Base-by-base conservation (phyloP, 2,113 vertebrate species). In the Mormyrus lacerda region DNA sequence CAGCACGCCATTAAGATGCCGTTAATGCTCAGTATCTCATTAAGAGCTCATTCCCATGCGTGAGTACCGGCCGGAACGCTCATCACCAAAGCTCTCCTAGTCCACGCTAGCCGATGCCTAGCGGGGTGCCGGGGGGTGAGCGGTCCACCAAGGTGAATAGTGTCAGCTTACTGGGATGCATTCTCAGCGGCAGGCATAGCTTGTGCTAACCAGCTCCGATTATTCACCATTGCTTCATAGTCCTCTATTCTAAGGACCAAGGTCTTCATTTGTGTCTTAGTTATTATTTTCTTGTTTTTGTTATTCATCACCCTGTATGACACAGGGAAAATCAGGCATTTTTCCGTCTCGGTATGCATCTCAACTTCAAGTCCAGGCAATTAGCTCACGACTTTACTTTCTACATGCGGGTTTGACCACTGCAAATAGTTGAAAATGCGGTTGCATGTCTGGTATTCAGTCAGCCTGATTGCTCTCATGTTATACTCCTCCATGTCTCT, bases 21-120 rank as follows among this genome's bases (percentile, higher is more conserved):
- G 4, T 91, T 91, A 88, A 90, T 90, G 89, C 91, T 91, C 91
- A 91, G 90, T 84, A 89, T 91, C 44, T 92, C 85, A 51, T 93
- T 65, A 89, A 87, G 47, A 88, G 24, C 90, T 39, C 65, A 45
- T 91, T 84, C 87, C 89, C 73, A 90, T 88, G 69, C 31, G 86
- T 19, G 19, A n/a, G 82, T 76, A n/a, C 27, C 39, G 19, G 48
- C 65, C 31, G 3, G 13, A 39, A 51, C 2, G 48, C 73, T 89
- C 44, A 35, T 21, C 47, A 3, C 87, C 39, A 35, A 45, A 82
- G 47, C 91, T 35, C 85, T 87, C 79, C 92, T 89, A 90, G 87
- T 58, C 86, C 55, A 87, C 51, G 84, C 89, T 84, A 84, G 3
- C 82, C 3, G 27, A 61, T n/a, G 7, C 7, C 24, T 58, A 58